phyloP scores from a whole-genome alignment of 2,888 invertebrate genomes.

The Cryptophagus acutangulus region DNA sequence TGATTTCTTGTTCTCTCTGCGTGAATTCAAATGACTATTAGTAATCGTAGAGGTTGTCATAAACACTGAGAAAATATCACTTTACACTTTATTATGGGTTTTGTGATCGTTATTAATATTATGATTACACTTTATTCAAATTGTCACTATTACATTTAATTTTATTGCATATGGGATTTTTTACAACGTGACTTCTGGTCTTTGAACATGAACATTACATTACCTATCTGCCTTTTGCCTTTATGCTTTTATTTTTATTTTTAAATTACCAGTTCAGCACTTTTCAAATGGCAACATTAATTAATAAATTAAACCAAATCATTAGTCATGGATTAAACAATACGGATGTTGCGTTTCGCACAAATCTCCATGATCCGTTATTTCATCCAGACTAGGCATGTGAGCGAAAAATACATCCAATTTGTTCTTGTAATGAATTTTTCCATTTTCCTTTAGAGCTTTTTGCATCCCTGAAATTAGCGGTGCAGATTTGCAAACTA shows the following conservation, averaged over 20 bases:
- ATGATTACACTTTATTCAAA: slow-evolving; percentile 43
- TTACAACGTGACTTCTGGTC: slow-evolving; percentile 34
- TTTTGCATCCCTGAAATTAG: slow-evolving; percentile 73
- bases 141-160: slow-evolving; percentile 32
- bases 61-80: slow-evolving; percentile 44
- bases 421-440: slow-evolving; percentile 19
- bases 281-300: no score
- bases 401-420: slow-evolving; percentile 54
- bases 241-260: no score
- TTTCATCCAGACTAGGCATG: slow-evolving; percentile 58
- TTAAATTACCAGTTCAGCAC: no score
- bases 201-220: slow-evolving; percentile 20
- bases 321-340: slow-evolving; percentile 22
- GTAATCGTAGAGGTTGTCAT: slow-evolving; percentile 38
- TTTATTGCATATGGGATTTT: slow-evolving; percentile 19
- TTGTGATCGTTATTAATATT: slow-evolving; percentile 45
- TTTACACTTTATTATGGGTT: slow-evolving; percentile 46
- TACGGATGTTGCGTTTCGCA: slow-evolving; percentile 59
- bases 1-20: slow-evolving; percentile 36
- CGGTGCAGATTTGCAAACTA: slow-evolving; percentile 74
- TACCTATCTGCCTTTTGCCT: no score
- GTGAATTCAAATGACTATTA: slow-evolving; percentile 40
- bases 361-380: slow-evolving; percentile 54
- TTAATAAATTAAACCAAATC: no score
- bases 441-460: slow-evolving; percentile 50